These are phyloP conservation scores for Trissolcus japonicus DNA, from an alignment of 2,888 invertebrate species.

Conservation along the genomic window DNA sequence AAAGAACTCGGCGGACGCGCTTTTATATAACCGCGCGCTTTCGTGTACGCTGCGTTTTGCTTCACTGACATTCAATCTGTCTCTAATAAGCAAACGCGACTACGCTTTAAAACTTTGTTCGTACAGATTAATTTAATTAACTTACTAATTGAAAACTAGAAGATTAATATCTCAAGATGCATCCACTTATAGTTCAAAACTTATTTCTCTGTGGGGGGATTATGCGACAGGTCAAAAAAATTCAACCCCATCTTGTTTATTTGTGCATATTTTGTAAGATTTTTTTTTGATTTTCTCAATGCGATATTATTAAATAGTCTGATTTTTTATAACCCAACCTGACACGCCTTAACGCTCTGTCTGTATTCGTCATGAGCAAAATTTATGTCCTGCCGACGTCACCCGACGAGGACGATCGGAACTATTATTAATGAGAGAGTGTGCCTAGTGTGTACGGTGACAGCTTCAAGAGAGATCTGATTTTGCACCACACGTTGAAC, in stretches of 20 bases:
- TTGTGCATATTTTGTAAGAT: background rate
- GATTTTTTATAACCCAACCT: slow-evolving; percentile 49
- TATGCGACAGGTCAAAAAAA: no score
- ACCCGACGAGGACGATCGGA: slow-evolving; percentile 55
- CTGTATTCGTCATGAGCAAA: slow-evolving; percentile 63
- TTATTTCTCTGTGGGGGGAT: background rate
- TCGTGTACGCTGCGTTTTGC: slow-evolving; percentile 16
- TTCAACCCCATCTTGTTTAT: background rate
- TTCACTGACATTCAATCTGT: slow-evolving; percentile 24
- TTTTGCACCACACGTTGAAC: slow-evolving; percentile 30
- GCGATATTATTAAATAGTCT: background rate
- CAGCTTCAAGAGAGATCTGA: slow-evolving; percentile 53
- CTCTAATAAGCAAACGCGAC: slow-evolving; percentile 27
- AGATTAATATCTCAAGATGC: background rate
- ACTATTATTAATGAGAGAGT: slow-evolving; percentile 63
- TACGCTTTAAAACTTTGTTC: slow-evolving; percentile 9
- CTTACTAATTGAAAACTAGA: slow-evolving; percentile 16
- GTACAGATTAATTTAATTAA: slow-evolving; percentile 24
- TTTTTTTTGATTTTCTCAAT: background rate
- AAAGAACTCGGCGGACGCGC: slow-evolving; percentile 15
- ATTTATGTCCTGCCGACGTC: slow-evolving; percentile 63
- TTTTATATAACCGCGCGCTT: slow-evolving; percentile 20
- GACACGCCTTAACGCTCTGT: slow-evolving; percentile 50
- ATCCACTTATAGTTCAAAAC: background rate
- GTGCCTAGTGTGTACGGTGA: slow-evolving; percentile 47